Evolutionary conservation across 2,113 vertebrate genomes (phyloP), one percentile per base, ranked within the genome.

Genomic region (Syngnathus scovelli): DNA sequence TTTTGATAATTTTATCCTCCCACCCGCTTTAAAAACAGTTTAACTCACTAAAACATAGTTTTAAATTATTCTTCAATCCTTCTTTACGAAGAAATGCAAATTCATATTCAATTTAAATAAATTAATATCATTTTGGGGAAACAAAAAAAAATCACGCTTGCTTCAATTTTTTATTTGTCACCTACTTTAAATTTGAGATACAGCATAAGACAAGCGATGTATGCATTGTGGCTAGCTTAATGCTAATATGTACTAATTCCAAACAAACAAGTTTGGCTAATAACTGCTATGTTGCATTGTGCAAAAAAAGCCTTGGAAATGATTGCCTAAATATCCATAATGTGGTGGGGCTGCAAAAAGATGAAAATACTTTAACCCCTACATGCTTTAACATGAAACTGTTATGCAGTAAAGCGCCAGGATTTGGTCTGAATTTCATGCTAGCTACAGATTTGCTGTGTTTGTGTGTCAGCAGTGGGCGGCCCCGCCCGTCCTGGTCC

Each of bases 401-500:
- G 7, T 51, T 51, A 7, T 23, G 23, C 23, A 23, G 23, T 23
- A 23, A 23, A 23, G 23, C 23, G 23, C 23, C 23, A 23, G 23
- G 23, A 23, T 23, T 23, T 23, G 5, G 38, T 38, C n/a, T 23
- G n/a, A 43, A 38, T 60, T 39, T 37, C 8, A 19, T 19, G 36
- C 6, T 9, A 23, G 36, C 10, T 37, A 4, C 16, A 60, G 58
- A 60, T 62, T 15, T 62, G 21, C 27, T 62, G 5, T n/a, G 61
- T 43, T 15, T 23, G 83, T 80, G 87, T 91, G 61, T 52, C 41
- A 61, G 90, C 88, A 27, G 91, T 83, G 81, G 88, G 86, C 87
- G 86, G 90, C 69, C 88, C 90, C 90, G 84, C 93, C 93, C 92
- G 91, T 85, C 84, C 77, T 85, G 90, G 90, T 83, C 91, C 86